These are phyloP conservation scores for Cotesia congregata DNA, from an alignment of 2,888 invertebrate species.

Conservation along the genomic window DNA sequence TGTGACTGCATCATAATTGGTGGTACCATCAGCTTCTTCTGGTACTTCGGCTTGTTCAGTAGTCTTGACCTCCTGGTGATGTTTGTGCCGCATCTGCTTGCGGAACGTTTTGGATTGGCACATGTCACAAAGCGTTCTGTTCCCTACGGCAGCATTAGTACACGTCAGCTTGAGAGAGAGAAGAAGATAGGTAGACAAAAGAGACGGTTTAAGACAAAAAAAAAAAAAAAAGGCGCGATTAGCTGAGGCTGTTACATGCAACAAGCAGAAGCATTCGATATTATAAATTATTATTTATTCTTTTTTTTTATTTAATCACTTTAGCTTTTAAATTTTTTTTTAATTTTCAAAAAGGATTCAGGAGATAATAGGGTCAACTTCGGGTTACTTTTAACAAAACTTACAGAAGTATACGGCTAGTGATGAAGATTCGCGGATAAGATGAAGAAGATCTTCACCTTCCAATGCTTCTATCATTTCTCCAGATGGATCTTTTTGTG, in stretches of 20 bases:
- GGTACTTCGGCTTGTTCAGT: conserved; percentile 63
- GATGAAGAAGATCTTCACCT: conserved; percentile 81
- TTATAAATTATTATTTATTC: conserved; percentile 25
- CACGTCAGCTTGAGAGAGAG: conserved; percentile 47
- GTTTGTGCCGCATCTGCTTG: conserved; percentile 78
- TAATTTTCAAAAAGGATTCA: conserved; percentile 12
- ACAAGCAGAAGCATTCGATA: conserved; percentile 46
- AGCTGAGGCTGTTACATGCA: conserved; percentile 44
- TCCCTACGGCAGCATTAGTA: conserved; percentile 78
- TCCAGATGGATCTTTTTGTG: conserved; percentile 92
- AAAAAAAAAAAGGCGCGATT: conserved; percentile 35
- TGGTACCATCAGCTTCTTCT: conserved; percentile 71
- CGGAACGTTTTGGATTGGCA: conserved; percentile 84
- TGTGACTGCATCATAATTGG: conserved; percentile 30
- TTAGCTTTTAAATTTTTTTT: background rate
- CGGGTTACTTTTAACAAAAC: conserved; percentile 65
- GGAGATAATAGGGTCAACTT: background rate
- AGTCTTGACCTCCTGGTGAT: conserved; percentile 71
- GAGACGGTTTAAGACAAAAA: conserved; percentile 11
- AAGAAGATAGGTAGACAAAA: conserved; percentile 37
- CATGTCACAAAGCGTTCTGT: conserved; percentile 90
- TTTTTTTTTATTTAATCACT: conserved; percentile 16
- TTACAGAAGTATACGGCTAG: conserved; percentile 95
- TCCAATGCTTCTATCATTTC: conserved; percentile 91
- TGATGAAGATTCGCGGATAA: conserved; percentile 86